Conservation (phyloP, 23 tunicate species). For the Halocynthia roretzi region DNA sequence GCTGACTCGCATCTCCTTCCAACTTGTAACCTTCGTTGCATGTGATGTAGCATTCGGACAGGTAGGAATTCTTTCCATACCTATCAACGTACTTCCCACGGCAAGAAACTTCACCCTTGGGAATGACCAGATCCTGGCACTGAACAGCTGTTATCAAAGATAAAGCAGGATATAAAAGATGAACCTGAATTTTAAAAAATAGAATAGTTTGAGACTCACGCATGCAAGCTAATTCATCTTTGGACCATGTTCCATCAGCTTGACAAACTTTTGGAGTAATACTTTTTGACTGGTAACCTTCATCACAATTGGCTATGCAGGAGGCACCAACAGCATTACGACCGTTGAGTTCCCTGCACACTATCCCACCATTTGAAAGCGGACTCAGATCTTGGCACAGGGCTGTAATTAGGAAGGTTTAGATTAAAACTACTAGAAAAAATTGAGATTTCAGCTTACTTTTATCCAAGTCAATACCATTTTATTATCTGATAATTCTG, state of each 20-base stretch:
- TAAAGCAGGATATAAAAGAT: too few species aligned
- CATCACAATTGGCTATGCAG: background rate
- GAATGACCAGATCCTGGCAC: too few species aligned
- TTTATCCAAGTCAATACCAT: too few species aligned
- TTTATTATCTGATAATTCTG: too few species aligned
- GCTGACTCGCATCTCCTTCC: background rate
- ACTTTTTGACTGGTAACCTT: background rate
- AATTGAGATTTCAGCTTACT: too few species aligned
- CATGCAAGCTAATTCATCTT: background rate
- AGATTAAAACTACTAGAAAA: too few species aligned
- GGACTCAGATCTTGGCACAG: too few species aligned
- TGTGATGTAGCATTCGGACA: background rate
- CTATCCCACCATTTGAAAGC: conserved; percentile 3
- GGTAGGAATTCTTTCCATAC: background rate
- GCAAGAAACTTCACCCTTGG: too few species aligned
- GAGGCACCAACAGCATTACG: background rate
- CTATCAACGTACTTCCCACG: background rate
- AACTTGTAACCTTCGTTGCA: background rate
- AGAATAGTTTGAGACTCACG: conserved; percentile 2
- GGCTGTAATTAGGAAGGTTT: too few species aligned
- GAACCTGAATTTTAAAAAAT: background rate
- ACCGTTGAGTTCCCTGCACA: conserved; percentile 6
- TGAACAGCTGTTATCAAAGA: too few species aligned
- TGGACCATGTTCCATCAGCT: conserved; percentile 15
- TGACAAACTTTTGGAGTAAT: background rate